A percentile compares a stretch with the other conserved stretches of the same genome.
These are phyloP conservation scores for Chloroceryle amazona DNA, from an alignment of 2,797 vertebrate genomes.

Conservation along the genomic window DNA sequence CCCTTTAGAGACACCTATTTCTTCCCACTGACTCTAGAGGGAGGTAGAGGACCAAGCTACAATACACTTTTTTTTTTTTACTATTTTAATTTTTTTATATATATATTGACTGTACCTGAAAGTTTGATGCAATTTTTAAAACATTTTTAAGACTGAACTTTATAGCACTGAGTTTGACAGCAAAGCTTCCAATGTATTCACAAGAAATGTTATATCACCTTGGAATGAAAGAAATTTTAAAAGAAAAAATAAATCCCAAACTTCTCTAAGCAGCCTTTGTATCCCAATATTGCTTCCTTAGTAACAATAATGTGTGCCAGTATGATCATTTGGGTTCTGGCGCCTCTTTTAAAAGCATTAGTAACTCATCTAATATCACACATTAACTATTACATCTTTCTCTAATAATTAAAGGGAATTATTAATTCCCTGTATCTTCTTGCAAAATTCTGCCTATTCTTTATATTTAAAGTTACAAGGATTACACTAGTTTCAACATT, in stretches of 20 bases:
- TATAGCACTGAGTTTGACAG: background rate
- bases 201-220: background rate
- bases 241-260: background rate
- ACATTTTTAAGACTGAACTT: background rate
- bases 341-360: background rate
- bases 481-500: background rate
- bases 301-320: background rate
- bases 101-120: background rate
- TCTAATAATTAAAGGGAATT: background rate
- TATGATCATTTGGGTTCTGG: background rate
- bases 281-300: background rate
- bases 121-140: background rate
- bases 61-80: background rate
- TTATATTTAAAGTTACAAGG: background rate
- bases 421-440: background rate
- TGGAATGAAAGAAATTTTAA: background rate
- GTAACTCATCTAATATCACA: background rate
- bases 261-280: background rate
- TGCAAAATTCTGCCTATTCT: background rate
- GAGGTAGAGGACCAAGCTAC: constrained; percentile 17
- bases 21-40: constrained; percentile 49
- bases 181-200: background rate
- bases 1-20: background rate
- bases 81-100: background rate
- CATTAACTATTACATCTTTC: background rate